Evolutionary conservation across 2,888 invertebrate genomes (phyloP).

Genomic region (Apoda limacodes): DNA sequence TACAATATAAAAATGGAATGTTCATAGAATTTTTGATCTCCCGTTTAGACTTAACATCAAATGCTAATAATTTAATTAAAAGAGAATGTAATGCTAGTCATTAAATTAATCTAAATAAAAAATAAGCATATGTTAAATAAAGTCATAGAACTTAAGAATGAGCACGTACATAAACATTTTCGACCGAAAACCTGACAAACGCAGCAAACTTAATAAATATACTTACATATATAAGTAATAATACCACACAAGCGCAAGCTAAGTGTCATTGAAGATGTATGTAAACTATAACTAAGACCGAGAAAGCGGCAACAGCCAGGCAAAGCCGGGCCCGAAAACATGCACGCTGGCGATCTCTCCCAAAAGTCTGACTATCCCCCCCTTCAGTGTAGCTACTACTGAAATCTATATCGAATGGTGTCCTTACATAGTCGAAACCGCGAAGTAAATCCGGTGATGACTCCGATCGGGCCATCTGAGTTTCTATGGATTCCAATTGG

Average conservation of each 20-base stretch:
- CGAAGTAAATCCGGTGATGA: conserved; percentile 58
- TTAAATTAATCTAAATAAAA: too few relatives aligned
- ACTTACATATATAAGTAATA: conserved; percentile 54
- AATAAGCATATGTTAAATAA: too few relatives aligned
- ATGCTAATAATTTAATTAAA: too few relatives aligned
- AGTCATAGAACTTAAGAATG: too few relatives aligned
- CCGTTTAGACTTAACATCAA: too few relatives aligned
- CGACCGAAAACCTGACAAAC: conserved; percentile 42
- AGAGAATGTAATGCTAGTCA: too few relatives aligned
- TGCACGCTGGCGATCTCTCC: conserved; percentile 33
- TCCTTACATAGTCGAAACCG: conserved; percentile 65
- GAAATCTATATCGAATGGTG: conserved; percentile 53
- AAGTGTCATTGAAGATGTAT: conserved; percentile 60
- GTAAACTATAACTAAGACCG: conserved; percentile 60
- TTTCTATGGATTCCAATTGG: conserved; percentile 73
- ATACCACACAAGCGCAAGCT: conserved; percentile 59
- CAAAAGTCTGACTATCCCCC: conserved; percentile 26
- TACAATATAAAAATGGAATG: too few relatives aligned
- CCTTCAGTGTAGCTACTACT: conserved; percentile 39
- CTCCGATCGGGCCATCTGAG: conserved; percentile 60
- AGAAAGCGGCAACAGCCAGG: conserved; percentile 61
- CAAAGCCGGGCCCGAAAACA: conserved; percentile 53
- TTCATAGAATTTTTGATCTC: too few relatives aligned
- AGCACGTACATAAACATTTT: conserved; percentile 3
- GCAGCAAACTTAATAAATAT: conserved; percentile 43